These are phyloP conservation scores for Ciconia maguari DNA, from an alignment of 2,113 vertebrate genomes.

Conservation along the genomic window DNA sequence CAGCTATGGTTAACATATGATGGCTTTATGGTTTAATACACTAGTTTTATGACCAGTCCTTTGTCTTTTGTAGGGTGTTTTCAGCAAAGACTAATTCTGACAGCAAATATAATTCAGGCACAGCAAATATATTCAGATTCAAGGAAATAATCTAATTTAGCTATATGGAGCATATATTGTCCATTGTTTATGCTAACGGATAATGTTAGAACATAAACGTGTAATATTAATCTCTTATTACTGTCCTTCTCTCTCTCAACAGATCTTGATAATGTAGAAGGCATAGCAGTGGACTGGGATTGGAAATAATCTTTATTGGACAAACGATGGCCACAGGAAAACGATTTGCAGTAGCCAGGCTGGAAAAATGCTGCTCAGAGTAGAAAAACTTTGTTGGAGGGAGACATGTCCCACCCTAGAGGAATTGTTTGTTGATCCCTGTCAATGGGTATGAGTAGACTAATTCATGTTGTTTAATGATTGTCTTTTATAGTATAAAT, in stretches of 20 bases:
- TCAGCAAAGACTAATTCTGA: not conserved
- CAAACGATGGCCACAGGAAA: conserved; percentile 96
- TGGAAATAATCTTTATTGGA: conserved; percentile 97
- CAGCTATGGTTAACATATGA: not conserved
- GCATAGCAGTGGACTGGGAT: conserved; percentile 99
- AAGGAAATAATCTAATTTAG: not conserved
- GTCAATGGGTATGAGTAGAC: conserved; percentile 84
- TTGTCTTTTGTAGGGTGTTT: not conserved
- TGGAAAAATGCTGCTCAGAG: conserved; percentile 93
- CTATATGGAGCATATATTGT: not conserved
- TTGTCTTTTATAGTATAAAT: not conserved
- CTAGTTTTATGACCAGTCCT: not conserved
- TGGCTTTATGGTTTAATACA: not conserved
- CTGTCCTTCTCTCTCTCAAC: not conserved
- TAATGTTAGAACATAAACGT: not conserved
- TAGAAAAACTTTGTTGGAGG: conserved; percentile 90
- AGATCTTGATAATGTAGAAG: conserved; percentile 98
- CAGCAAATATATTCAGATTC: not conserved
- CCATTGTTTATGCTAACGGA: not conserved
- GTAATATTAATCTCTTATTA: not conserved
- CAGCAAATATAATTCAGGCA: not conserved
- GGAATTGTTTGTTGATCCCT: conserved; percentile 97
- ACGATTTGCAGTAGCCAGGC: conserved; percentile 93
- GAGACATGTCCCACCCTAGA: conserved; percentile 96
- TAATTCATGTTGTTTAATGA: not conserved